These are phyloP conservation scores for Eilema depressum DNA, from an alignment of 2,888 invertebrate species.

Conservation along the genomic window DNA sequence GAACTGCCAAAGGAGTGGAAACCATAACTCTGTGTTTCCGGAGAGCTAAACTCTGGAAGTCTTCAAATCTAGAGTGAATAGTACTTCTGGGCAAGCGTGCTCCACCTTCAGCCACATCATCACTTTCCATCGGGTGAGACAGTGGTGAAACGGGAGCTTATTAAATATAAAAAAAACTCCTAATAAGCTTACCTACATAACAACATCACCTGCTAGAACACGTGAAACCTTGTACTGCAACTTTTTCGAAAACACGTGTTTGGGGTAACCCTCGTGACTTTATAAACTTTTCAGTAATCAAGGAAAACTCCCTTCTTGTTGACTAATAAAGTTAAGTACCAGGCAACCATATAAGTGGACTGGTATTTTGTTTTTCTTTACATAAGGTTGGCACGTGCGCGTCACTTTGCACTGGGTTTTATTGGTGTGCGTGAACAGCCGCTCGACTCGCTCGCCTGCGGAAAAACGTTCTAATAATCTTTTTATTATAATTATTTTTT, in stretches of 20 bases:
- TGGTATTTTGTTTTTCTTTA: constrained; percentile 4
- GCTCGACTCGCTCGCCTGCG: neutral
- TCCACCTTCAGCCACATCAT: no score
- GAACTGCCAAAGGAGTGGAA: no score
- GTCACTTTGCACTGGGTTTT: constrained; percentile 9
- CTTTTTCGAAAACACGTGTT: neutral
- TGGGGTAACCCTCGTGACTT: neutral
- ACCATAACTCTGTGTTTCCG: no score
- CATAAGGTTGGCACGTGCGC: constrained; percentile 11
- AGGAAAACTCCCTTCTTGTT: constrained; percentile 1
- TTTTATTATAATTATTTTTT: neutral
- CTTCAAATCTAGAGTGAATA: no score
- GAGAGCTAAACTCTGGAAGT: no score
- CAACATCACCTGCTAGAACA: no score
- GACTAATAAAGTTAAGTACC: neutral
- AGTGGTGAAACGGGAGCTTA: no score
- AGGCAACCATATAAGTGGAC: constrained; percentile 6
- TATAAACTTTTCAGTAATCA: neutral
- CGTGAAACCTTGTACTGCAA: no score
- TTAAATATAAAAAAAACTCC: no score
- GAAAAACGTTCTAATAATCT: neutral
- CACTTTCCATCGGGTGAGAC: no score
- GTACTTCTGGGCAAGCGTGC: no score
- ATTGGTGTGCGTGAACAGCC: neutral
- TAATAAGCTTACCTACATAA: no score